These are phyloP conservation scores for Meandrusa payeni DNA, from an alignment of 2,888 invertebrate genomes.

Conservation along the genomic window DNA sequence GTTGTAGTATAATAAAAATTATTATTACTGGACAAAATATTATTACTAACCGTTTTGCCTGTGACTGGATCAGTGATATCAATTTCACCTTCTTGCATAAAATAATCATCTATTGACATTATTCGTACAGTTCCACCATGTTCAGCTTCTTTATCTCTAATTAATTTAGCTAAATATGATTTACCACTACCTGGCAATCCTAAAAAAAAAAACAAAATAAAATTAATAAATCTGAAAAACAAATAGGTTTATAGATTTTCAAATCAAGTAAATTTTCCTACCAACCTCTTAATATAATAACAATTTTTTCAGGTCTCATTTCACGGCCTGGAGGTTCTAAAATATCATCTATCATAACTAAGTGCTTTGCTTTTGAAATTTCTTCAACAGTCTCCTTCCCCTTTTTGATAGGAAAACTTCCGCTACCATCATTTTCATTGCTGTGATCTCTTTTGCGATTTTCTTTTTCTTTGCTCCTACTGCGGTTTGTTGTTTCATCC, in stretches of 20 bases:
- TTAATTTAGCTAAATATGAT: conserved; percentile 92
- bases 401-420: conserved; percentile 40
- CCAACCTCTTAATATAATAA: conserved; percentile 90
- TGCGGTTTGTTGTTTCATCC: conserved; percentile 43
- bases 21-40: too few relatives aligned
- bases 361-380: conserved; percentile 45
- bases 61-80: conserved; percentile 85
- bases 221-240: conserved; percentile 8
- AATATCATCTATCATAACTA: conserved; percentile 90
- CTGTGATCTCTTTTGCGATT: conserved; percentile 57
- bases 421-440: conserved; percentile 49
- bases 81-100: conserved; percentile 92
- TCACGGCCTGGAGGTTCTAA: conserved; percentile 89
- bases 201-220: conserved; percentile 32
- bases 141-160: conserved; percentile 91
- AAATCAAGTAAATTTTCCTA: conserved; percentile 16
- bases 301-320: conserved; percentile 89
- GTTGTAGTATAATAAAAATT: too few relatives aligned
- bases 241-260: neutral
- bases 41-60: conserved; percentile 82
- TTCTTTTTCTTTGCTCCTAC: conserved; percentile 57
- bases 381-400: conserved; percentile 39
- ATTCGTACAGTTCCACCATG: conserved; percentile 95
- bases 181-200: conserved; percentile 97
- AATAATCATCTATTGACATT: conserved; percentile 97